Evolutionary conservation across 1,140 invertebrate genomes (phyloP).

Genomic region (Drosophila melanica): DNA sequence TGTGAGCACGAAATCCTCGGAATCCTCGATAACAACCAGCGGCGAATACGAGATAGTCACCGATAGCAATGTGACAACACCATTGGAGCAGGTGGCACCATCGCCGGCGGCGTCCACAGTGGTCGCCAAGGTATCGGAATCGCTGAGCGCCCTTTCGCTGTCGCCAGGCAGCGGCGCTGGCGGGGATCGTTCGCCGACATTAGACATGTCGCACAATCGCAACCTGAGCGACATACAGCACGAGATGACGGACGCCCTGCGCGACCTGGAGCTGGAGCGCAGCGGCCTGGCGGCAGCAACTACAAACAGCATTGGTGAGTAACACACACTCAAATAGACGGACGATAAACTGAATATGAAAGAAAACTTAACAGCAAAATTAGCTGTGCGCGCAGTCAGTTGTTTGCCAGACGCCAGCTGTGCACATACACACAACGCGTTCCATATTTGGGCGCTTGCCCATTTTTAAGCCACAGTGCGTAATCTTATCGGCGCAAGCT

Average conservation of each 20-base stretch:
- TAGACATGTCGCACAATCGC: slow-evolving; percentile 90
- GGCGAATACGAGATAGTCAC: slow-evolving; percentile 93
- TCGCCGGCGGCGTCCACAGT: not conserved
- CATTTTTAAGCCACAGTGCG: slow-evolving; percentile 43
- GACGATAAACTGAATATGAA: slow-evolving; percentile 12
- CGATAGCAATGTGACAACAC: slow-evolving; percentile 78
- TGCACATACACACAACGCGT: slow-evolving; percentile 25
- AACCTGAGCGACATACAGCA: slow-evolving; percentile 89
- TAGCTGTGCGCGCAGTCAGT: slow-evolving; percentile 30
- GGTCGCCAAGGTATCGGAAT: slow-evolving; percentile 35
- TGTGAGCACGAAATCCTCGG: slow-evolving; percentile 90
- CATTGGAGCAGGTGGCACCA: slow-evolving; percentile 52
- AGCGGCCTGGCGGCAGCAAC: slow-evolving; percentile 13
- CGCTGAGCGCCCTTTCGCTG: slow-evolving; percentile 55
- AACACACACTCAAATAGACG: slow-evolving; percentile 1
- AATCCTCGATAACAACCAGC: slow-evolving; percentile 90
- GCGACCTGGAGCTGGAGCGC: slow-evolving; percentile 84
- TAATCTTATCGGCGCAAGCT: slow-evolving; percentile 62
- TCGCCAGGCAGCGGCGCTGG: slow-evolving; percentile 56
- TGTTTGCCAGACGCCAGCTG: slow-evolving; percentile 38
- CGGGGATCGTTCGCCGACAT: slow-evolving; percentile 86
- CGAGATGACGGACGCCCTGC: slow-evolving; percentile 89
- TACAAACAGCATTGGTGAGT: slow-evolving; percentile 49
- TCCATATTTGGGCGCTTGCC: slow-evolving; percentile 31
- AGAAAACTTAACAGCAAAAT: not conserved